Evolutionary conservation across 1,140 invertebrate genomes (phyloP), one percentile per base, ranked within the genome.

Genomic region (Nasonia giraulti): DNA sequence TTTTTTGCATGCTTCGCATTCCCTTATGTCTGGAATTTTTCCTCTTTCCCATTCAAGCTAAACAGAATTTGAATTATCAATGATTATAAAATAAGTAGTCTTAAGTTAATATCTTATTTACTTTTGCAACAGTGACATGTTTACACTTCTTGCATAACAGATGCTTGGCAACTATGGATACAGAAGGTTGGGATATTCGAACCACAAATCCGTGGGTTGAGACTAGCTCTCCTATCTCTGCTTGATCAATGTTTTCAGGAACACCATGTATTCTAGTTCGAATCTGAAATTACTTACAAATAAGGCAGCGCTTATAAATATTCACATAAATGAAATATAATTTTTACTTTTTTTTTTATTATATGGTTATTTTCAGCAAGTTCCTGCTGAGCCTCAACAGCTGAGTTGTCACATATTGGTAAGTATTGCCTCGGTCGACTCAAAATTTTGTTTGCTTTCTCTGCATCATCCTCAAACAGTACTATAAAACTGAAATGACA

Each of bases 111-210:
- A 31, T 27, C 11, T 47, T 62, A 80, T 40, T 27, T 88, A 96
- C 97, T 91, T 96, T 94, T 11, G 96, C 92, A 47, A 92, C 89
- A 88, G 95, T 95, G 14, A 94, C 90, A 92, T 95, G 93, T 91
- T 96, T 95, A 91, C 97, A 98, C 91, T 97, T 97, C 62, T 93
- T 92, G 91, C 97, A 98, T 6, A 95, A 93, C 91, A 96, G 97
- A 69, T 95, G 94, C 88, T 95, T 95, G 88, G 95, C 93, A 91
- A 95, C 95, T 92, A 97, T 97, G 62, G 98, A 91, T 92, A 98
- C 94, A 91, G 96, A 97, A 31, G 96, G 93, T 82, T 95, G 94
- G 5, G 96, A 96, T 74, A 95, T 95, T 89, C 97, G 92, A 71
- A 97, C 95, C 62, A 97, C 95, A 82, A 96, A 97, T 4, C 97